A percentile compares a stretch with the other conserved stretches of the same genome.
phyloP scores from a whole-genome alignment of 2,888 invertebrate genomes.

The Hymenopus coronatus region DNA sequence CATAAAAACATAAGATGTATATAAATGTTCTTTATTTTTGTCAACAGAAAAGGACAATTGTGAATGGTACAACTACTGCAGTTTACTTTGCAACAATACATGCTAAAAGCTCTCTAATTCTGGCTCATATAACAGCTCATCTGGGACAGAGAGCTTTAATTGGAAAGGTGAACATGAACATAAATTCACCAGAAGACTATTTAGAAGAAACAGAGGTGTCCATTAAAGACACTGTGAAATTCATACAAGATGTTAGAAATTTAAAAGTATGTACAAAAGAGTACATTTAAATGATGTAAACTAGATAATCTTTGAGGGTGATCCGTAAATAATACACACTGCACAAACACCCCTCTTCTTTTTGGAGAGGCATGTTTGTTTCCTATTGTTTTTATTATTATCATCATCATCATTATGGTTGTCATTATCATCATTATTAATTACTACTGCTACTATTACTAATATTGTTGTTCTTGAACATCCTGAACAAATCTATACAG shows the following conservation, averaged over 20 bases:
- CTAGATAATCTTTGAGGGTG: no score
- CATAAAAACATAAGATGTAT: background rate
- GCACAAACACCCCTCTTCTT: no score
- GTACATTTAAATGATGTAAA: background rate
- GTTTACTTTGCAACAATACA: conserved; percentile 84
- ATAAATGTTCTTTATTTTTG: conserved; percentile 7
- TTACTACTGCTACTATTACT: no score
- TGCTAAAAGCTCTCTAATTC: conserved; percentile 62
- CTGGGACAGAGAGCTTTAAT: conserved; percentile 78
- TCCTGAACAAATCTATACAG: no score
- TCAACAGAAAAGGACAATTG: conserved; percentile 67
- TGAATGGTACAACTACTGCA: conserved; percentile 83
- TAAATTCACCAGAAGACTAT: conserved; percentile 56
- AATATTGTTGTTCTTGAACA: no score
- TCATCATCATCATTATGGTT: no score
- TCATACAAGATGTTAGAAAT: conserved; percentile 51
- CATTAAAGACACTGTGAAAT: conserved; percentile 58
- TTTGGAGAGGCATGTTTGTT: no score
- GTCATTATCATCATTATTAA: no score
- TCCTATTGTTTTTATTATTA: no score
- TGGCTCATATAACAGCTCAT: conserved; percentile 65
- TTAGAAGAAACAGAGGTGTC: conserved; percentile 61
- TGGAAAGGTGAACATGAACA: conserved; percentile 84
- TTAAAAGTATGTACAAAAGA: conserved; percentile 27
- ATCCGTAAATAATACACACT: no score